Base-by-base conservation (phyloP, 2,113 vertebrate genomes). In the Chitala chitala region DNA sequence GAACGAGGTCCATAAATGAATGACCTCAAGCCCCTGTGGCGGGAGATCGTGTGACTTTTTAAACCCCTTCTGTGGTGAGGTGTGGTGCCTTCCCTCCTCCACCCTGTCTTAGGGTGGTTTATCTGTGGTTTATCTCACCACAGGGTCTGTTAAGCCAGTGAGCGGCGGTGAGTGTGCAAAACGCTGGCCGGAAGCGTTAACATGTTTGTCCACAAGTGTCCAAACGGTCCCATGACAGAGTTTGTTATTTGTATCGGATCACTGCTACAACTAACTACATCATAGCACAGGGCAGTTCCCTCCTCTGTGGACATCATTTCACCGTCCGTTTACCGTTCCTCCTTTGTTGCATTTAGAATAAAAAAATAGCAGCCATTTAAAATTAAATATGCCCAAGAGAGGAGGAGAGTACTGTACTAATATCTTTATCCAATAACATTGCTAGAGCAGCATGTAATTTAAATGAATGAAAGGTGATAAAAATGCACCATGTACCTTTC, bases 181-280 rank as follows among this genome's bases (percentile, higher is more conserved):
- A n/a, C 53, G 15, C 20, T 61, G 26, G 42, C 48, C 36, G 36
- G 29, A 38, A 63, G 42, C 15, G 50, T 12, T 65, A 42, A 66
- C 76, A 71, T 79, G 48, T 68, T 31, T 58, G 71, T 50, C 63
- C 74, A 51, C 48, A 17, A 51, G 44, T 53, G 64, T 50, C 63
- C 42, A 69, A 22, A 76, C 61, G 12, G 72, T 51, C 22, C 15
- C 8, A 59, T n/a, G 42, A 7, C 15, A 10, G 69, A 26, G 58
- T 79, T 75, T 82, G 78, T 78, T 80, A 72, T 85, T 79, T 77
- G 81, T 86, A 77, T 82, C 79, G 40, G 75, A 70, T 80, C 81
- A 51, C 79, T 80, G 83, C 81, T 82, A 79, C 78, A 80, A 85
- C 81, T 80, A 85, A 86, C 81, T 68, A 73, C 80, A 33, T 69